Base-by-base conservation (phyloP, 2,888 invertebrate species). In the Uloborus plumipes region DNA sequence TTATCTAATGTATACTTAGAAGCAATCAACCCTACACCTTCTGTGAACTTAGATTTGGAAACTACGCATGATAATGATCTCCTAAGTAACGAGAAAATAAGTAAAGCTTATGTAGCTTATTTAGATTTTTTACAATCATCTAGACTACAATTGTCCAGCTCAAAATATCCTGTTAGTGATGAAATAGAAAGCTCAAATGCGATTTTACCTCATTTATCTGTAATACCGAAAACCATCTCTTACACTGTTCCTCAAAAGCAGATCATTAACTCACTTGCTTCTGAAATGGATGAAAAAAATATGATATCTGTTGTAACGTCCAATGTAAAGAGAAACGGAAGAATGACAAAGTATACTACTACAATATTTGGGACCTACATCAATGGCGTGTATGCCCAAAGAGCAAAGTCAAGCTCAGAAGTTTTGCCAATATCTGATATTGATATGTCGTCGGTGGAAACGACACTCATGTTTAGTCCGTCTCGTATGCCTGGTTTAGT, bases 361-460 rank as follows among this genome's bases (percentile, higher is more conserved):
- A 84, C 86, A 51, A 77, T 86, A 15, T 86, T 82, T 65, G 86
- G 86, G 47, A 86, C 86, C 4, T 85, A 85, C 61, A 84, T 86
- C 18, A 84, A 81, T 71, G 84, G 84, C 14, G 85, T 86, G 47
- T 85, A 86, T 70, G 86, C 86, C 39, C 86, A 86, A 53, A 80
- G 84, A 53, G 86, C 85, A 15, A 79, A 84, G 73, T 84, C 85
- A 11, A 79, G 53, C 9, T 85, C 86, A 7, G 76, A 84, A 20
- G 59, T 86, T 51, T 16, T 84, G 47, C 77, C 85, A 26, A 78
- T 85, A 53, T 80, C 85, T 9, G 83, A 79, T 47, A 84, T 79
- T 2, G 55, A 83, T 20, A 13, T 82, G 16, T 49, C 73, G n/a
- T 51, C 66, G 22, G 59, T 69, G 22, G 64, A 51, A 13, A 74